Evolutionary conservation across 2,888 invertebrate species (phyloP).

Genomic region (Plemyria rubiginata): DNA sequence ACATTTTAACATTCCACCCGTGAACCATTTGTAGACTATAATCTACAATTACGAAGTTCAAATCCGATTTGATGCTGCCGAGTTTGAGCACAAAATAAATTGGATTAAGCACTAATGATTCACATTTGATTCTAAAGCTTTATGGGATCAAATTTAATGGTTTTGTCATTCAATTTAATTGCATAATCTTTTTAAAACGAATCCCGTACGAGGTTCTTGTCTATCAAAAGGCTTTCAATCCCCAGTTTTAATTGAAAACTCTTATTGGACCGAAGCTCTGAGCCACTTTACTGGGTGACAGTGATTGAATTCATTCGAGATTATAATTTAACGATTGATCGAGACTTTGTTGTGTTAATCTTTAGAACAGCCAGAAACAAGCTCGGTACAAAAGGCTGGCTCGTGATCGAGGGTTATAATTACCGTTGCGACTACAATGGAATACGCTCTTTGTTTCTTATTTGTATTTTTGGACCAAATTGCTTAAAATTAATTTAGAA

Average conservation of each 20-base stretch:
- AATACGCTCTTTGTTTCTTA: constrained; percentile 7
- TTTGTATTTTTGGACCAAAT: neutral
- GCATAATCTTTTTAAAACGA: constrained; percentile 51
- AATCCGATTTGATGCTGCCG: constrained; percentile 20
- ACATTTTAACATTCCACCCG: neutral
- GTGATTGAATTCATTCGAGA: constrained; percentile 48
- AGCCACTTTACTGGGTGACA: constrained; percentile 46
- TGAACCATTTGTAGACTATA: constrained; percentile 6
- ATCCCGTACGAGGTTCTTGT: constrained; percentile 44
- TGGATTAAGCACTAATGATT: constrained; percentile 37
- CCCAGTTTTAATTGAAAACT: constrained; percentile 57
- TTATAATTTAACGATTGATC: constrained; percentile 47
- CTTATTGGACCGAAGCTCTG: constrained; percentile 45
- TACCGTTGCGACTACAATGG: constrained; percentile 10
- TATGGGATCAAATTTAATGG: constrained; percentile 37
- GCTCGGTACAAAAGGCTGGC: constrained; percentile 13
- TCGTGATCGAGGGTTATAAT: constrained; percentile 11
- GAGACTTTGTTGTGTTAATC: constrained; percentile 36
- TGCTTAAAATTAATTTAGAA: neutral
- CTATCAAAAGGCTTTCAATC: constrained; percentile 50
- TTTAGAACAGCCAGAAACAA: constrained; percentile 20
- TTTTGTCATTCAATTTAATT: constrained; percentile 55
- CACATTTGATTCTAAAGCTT: constrained; percentile 41
- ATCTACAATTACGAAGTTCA: constrained; percentile 19
- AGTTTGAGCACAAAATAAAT: constrained; percentile 29